These are phyloP conservation scores for Carapus acus DNA, from an alignment of 2,797 vertebrate species.

Conservation along the genomic window DNA sequence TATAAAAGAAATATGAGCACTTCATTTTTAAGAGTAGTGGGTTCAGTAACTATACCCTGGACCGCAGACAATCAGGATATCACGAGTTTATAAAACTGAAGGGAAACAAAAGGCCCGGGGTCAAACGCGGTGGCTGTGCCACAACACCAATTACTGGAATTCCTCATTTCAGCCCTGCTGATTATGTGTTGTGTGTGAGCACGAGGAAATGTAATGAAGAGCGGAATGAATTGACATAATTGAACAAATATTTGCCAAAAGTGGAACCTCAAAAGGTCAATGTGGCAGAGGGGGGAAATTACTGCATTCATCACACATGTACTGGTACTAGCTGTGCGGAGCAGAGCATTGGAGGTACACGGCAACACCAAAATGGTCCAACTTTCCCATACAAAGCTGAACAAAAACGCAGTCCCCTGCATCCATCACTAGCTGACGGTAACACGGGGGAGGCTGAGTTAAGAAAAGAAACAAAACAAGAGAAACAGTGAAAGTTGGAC, in stretches of 20 bases:
- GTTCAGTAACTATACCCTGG: not conserved
- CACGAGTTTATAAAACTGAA: not conserved
- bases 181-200: not conserved
- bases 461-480: not conserved
- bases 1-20: conserved; percentile 1
- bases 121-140: not conserved
- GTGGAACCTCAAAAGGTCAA: no score
- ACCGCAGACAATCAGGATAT: not conserved
- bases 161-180: not conserved
- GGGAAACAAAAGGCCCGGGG: conserved; percentile 2
- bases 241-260: not conserved
- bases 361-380: no score
- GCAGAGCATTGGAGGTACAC: no score
- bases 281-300: no score
- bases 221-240: no score
- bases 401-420: conserved; percentile 26
- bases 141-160: not conserved
- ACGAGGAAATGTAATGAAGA: not conserved
- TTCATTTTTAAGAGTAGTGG: not conserved
- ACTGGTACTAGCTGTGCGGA: no score
- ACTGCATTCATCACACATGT: no score
- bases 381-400: conserved; percentile 19
- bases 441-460: not conserved
- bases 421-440: conserved; percentile 28
- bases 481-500: conserved; percentile 22